Evolutionary conservation across 2,113 vertebrate species (phyloP).

Genomic region (Diglossa brunneiventris): DNA sequence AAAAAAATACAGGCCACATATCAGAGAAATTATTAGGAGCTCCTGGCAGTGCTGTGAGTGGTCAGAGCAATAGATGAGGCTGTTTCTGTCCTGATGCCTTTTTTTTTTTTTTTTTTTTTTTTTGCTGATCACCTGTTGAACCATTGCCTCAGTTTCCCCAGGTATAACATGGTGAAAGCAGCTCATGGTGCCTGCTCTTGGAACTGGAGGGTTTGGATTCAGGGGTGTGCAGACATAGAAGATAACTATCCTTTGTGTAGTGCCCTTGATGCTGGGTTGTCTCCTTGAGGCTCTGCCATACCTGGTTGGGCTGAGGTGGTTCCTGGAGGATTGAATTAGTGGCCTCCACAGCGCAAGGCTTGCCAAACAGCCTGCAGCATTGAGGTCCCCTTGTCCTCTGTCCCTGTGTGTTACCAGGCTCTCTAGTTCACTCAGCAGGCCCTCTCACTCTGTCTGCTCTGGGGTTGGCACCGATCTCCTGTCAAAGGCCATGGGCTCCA

Average conservation of each 20-base stretch:
- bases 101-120: not conserved
- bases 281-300: accelerated
- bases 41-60: not conserved
- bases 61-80: not conserved
- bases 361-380: not conserved
- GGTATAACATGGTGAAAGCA: not conserved
- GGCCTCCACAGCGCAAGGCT: not conserved
- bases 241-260: not conserved
- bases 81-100: not conserved
- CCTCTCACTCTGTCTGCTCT: not conserved
- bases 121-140: not conserved
- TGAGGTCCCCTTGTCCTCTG: not conserved
- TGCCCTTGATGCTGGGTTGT: accelerated
- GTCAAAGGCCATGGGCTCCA: not conserved
- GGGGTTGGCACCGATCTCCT: accelerated
- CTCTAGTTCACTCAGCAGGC: not conserved
- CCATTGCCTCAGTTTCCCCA: not conserved
- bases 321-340: not conserved
- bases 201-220: not conserved
- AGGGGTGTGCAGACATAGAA: not conserved
- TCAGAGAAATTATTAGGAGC: not conserved
- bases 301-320: not conserved
- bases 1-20: not conserved
- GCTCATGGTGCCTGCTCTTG: not conserved
- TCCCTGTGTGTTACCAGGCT: not conserved